Conservation (phyloP, 2,113 vertebrate species). For the Tychaedon coryphoeus region DNA sequence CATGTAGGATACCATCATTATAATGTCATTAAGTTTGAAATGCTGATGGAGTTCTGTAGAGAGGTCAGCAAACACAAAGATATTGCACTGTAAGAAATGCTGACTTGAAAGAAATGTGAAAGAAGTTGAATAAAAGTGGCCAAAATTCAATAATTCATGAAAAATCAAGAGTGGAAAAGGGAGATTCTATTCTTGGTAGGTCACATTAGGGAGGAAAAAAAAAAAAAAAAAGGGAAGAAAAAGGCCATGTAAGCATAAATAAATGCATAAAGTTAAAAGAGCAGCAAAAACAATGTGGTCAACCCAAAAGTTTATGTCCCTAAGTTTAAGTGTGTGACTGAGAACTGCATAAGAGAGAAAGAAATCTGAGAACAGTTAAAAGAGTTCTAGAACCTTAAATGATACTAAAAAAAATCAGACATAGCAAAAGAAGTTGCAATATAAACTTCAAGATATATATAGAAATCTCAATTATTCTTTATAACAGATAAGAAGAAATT, state of each 20-base stretch:
- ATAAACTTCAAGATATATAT: background rate
- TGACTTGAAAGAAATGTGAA: conserved; percentile 33
- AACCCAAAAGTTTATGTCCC: background rate
- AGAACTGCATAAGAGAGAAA: background rate
- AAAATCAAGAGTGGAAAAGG: conserved; percentile 1
- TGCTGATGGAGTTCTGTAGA: background rate
- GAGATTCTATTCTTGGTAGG: conserved; percentile 14
- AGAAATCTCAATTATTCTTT: background rate
- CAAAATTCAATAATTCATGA: conserved; percentile 48
- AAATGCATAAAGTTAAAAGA: conserved; percentile 21
- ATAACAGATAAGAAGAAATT: background rate
- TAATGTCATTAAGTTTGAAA: conserved; percentile 40
- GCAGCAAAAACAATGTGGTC: background rate
- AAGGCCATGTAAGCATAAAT: conserved; percentile 17
- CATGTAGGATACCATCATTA: background rate
- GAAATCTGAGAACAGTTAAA: background rate
- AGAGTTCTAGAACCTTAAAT: background rate
- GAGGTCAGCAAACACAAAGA: conserved; percentile 26
- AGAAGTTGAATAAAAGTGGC: conserved; percentile 29
- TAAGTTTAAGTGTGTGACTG: background rate
- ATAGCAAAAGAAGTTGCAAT: background rate
- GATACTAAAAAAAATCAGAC: background rate
- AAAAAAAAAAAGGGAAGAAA: background rate
- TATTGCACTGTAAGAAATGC: conserved; percentile 33
- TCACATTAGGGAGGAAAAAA: background rate